Conservation (phyloP, 2,888 invertebrate species). For the Scelioninae gen. 2 region DNA sequence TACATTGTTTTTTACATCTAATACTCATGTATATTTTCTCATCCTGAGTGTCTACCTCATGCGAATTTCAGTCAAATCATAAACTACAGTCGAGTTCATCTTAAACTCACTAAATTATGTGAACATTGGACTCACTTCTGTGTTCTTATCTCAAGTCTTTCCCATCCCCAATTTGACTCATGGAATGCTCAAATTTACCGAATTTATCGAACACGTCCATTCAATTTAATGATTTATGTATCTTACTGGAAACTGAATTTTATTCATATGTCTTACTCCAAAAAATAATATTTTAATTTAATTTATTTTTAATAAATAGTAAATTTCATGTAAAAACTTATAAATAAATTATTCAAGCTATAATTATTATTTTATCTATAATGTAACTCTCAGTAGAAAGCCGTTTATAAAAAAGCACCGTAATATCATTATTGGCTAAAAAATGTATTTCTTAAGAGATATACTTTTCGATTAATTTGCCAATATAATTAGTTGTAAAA, state of each 20-base stretch:
- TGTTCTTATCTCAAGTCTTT: conserved; percentile 14
- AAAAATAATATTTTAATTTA: conserved; percentile 44
- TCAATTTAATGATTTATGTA: conserved; percentile 53
- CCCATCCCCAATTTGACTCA: conserved; percentile 1
- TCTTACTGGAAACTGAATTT: conserved; percentile 36
- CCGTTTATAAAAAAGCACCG: too few relatives aligned
- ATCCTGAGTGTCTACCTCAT: conserved; percentile 1
- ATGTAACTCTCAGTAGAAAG: too few relatives aligned
- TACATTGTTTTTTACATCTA: too few relatives aligned
- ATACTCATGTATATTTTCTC: too few relatives aligned
- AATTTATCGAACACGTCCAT: conserved; percentile 56
- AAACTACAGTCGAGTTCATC: conserved; percentile 52
- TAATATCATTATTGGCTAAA: too few relatives aligned
- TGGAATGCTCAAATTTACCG: conserved; percentile 56
- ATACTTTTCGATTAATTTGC: conserved; percentile 17
- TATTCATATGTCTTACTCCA: conserved; percentile 48
- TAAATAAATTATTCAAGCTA: background rate
- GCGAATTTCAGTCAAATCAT: conserved; percentile 27
- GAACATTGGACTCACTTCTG: conserved; percentile 32
- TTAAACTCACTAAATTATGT: conserved; percentile 49
- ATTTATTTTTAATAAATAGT: conserved; percentile 18
- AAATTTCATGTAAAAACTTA: background rate
- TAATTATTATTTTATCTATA: too few relatives aligned
- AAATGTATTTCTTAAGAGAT: too few relatives aligned
- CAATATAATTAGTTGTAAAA: conserved; percentile 32